These are phyloP conservation scores for Agrilus cyanescens DNA, from an alignment of 2,888 invertebrate species.

Conservation along the genomic window DNA sequence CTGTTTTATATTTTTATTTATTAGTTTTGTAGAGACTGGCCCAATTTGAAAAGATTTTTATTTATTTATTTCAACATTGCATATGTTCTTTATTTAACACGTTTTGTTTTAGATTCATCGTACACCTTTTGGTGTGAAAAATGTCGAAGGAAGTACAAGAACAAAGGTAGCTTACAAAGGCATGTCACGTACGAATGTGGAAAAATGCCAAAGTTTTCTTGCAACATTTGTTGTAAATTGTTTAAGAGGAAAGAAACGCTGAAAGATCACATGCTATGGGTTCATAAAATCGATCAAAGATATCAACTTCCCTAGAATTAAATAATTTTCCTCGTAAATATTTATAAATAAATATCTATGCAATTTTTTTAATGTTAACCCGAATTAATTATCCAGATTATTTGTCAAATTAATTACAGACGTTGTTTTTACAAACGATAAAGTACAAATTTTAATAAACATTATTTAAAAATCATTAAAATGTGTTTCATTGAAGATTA, in stretches of 20 bases:
- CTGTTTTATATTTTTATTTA: background rate
- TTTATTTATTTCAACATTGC: slow-evolving; percentile 7
- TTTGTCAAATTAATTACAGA: no score
- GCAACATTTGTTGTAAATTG: slow-evolving; percentile 4
- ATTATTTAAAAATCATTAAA: no score
- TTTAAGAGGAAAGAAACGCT: slow-evolving; percentile 6
- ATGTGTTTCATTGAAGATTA: no score
- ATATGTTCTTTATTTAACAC: background rate
- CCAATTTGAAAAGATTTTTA: slow-evolving; percentile 4
- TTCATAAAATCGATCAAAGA: slow-evolving; percentile 1
- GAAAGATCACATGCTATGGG: slow-evolving; percentile 1
- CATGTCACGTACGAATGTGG: slow-evolving; percentile 9
- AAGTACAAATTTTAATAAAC: no score
- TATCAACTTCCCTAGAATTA: background rate
- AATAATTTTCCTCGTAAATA: background rate
- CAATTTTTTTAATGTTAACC: no score
- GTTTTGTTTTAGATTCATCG: no score
- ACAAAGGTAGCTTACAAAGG: slow-evolving; percentile 32
- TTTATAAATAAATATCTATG: background rate
- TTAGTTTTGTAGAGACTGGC: background rate
- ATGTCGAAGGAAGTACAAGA: slow-evolving; percentile 42
- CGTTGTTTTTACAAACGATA: no score
- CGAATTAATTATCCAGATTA: no score
- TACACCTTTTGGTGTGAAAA: slow-evolving; percentile 35
- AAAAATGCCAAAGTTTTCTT: slow-evolving; percentile 5